A percentile compares a stretch with the other conserved stretches of the same genome.
Evolutionary conservation across 1,140 invertebrate species (phyloP).

Genomic region (Tyrophagus putrescentiae): DNA sequence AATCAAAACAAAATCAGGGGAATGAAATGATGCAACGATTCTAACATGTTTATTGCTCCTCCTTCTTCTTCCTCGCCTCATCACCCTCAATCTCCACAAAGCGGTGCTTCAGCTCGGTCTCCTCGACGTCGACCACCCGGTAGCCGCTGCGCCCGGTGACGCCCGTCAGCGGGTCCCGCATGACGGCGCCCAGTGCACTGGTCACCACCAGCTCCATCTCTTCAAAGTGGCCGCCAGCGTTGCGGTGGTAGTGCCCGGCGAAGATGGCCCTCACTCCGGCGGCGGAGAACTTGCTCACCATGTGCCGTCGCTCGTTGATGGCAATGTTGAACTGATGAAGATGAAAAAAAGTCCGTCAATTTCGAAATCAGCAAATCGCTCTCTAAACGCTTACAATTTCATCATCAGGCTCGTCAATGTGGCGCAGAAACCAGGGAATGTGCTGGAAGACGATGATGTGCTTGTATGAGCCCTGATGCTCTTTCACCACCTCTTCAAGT

Average conservation of each 20-base stretch:
- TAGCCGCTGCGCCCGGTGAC: slow-evolving; percentile 34
- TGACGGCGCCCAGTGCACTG: slow-evolving; percentile 39
- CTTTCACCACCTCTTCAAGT: slow-evolving; percentile 26
- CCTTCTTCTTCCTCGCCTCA: too few species aligned
- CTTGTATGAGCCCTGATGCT: slow-evolving; percentile 24
- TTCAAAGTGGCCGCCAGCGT: slow-evolving; percentile 38
- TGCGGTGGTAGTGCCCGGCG: slow-evolving; percentile 44
- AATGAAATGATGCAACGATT: too few species aligned
- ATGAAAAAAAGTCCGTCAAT: background rate
- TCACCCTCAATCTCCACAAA: slow-evolving; percentile 28
- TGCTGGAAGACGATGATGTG: slow-evolving; percentile 42
- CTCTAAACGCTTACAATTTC: slow-evolving; percentile 2
- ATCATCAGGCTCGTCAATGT: slow-evolving; percentile 32
- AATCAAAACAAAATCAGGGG: too few species aligned
- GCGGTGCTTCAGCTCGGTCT: slow-evolving; percentile 32
- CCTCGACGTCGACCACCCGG: slow-evolving; percentile 36
- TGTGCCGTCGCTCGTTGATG: slow-evolving; percentile 29
- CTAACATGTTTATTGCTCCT: too few species aligned
- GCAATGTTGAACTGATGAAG: slow-evolving; percentile 37
- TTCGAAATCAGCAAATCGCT: slow-evolving; percentile 3
- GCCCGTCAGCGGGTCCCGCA: slow-evolving; percentile 36
- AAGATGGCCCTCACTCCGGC: slow-evolving; percentile 40
- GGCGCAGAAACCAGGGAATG: slow-evolving; percentile 40
- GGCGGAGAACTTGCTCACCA: slow-evolving; percentile 36
- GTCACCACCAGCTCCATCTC: slow-evolving; percentile 39